Conservation (phyloP, 2,888 invertebrate genomes). For the Chaitophorus viminalis region DNA sequence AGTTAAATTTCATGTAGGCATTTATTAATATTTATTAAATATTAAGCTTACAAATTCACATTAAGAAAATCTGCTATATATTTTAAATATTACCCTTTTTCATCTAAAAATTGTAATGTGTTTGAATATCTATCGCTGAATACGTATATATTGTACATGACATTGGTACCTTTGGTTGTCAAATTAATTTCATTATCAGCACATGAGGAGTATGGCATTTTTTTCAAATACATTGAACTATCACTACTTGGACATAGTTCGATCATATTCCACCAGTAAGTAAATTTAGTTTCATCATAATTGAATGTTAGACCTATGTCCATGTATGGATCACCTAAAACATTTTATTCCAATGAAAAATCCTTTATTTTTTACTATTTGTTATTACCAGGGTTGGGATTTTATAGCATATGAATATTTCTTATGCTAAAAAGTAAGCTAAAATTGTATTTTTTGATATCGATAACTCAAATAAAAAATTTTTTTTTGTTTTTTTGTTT, state of each 20-base stretch:
- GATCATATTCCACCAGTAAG: conserved; percentile 20
- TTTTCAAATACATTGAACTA: conserved; percentile 17
- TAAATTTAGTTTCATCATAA: not conserved
- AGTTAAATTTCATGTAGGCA: not conserved
- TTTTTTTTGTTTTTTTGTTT: too few species aligned
- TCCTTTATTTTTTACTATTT: not conserved
- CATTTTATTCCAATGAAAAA: not conserved
- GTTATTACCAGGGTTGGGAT: too few species aligned
- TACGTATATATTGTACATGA: conserved; percentile 25
- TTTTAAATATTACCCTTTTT: conserved; percentile 27
- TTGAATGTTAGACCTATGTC: conserved; percentile 19
- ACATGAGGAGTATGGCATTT: conserved; percentile 41
- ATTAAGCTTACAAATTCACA: not conserved
- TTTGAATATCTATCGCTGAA: conserved; percentile 36
- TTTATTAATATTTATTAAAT: not conserved
- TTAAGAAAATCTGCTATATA: not conserved
- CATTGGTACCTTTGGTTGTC: not conserved
- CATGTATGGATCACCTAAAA: conserved; percentile 39
- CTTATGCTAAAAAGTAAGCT: too few species aligned
- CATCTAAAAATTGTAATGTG: conserved; percentile 16
- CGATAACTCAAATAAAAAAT: too few species aligned
- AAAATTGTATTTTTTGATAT: too few species aligned
- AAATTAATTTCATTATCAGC: not conserved
- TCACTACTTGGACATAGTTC: conserved; percentile 17
- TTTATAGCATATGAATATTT: too few species aligned